Conservation (phyloP, 2,888 invertebrate species). For the Strigamia transsilvanica region DNA sequence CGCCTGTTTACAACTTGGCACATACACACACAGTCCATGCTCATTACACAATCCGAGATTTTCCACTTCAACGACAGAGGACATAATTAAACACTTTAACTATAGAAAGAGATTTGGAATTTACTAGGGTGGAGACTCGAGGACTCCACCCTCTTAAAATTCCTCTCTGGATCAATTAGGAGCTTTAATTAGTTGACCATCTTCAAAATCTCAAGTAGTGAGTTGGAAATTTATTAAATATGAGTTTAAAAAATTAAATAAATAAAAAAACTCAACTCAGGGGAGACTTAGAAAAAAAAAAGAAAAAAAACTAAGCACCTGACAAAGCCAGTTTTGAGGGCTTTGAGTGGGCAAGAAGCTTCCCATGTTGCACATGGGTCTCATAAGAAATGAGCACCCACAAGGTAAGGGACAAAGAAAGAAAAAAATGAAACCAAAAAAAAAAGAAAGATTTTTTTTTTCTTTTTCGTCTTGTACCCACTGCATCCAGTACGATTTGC, state of each 20-base stretch:
- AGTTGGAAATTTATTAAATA: neutral
- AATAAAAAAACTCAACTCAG: neutral
- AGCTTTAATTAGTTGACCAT: neutral
- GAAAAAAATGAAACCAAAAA: neutral
- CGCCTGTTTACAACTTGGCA: conserved; percentile 8
- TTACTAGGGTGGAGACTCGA: neutral
- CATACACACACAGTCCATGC: neutral
- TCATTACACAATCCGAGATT: neutral
- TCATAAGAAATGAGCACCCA: conserved; percentile 2
- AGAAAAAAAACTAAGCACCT: neutral
- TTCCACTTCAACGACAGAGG: neutral
- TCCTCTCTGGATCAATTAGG: neutral
- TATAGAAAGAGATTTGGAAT: neutral
- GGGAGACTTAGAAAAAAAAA: no score
- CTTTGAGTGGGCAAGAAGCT: conserved; percentile 8
- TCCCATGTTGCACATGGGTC: conserved; percentile 8
- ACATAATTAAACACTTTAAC: conserved; percentile 2
- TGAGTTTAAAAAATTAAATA: neutral
- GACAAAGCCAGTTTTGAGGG: conserved; percentile 2
- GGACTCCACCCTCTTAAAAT: neutral
- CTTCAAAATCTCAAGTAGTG: neutral
- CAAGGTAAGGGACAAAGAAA: neutral
- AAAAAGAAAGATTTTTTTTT: neutral
- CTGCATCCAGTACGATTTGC: neutral
- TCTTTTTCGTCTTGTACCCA: neutral